These are phyloP conservation scores for Penaeus japonicus DNA, from an alignment of 1,140 invertebrate species.

Conservation along the genomic window DNA sequence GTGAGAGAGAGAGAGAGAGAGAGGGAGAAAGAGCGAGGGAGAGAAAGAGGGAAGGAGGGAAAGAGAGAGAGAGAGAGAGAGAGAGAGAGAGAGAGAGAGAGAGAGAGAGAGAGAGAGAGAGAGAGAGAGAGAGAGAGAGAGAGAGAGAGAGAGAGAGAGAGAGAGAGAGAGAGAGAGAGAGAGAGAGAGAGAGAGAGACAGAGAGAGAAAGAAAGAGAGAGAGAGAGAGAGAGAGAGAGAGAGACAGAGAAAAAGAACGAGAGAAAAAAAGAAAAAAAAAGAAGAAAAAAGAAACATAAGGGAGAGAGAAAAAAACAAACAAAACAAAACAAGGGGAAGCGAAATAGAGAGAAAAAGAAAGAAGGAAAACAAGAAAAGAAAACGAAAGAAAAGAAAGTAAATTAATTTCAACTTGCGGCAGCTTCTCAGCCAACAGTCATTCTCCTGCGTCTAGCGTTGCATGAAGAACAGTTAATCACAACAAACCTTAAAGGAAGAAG, in stretches of 20 bases:
- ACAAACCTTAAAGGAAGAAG: not conserved
- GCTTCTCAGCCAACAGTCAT: too few species aligned
- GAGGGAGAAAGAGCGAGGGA: not conserved
- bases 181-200: conserved; percentile 26
- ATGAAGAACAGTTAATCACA: not conserved
- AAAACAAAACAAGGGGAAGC: not conserved
- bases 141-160: not conserved
- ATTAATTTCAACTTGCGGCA: not conserved
- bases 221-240: conserved; percentile 24
- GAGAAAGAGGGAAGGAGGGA: not conserved
- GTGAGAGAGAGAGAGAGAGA: not conserved
- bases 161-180: not conserved
- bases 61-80: not conserved
- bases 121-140: not conserved
- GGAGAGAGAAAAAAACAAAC: not conserved
- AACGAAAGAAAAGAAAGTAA: not conserved
- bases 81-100: not conserved
- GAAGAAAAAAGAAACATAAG: not conserved
- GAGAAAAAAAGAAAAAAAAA: not conserved
- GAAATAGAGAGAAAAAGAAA: not conserved
- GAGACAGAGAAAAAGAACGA: not conserved
- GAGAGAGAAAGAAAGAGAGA: conserved; percentile 24
- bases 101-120: not conserved
- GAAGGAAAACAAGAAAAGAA: not conserved
- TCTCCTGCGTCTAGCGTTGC: too few species aligned